phyloP scores from a whole-genome alignment of 2,797 vertebrate species.

The Diceros bicornis region DNA sequence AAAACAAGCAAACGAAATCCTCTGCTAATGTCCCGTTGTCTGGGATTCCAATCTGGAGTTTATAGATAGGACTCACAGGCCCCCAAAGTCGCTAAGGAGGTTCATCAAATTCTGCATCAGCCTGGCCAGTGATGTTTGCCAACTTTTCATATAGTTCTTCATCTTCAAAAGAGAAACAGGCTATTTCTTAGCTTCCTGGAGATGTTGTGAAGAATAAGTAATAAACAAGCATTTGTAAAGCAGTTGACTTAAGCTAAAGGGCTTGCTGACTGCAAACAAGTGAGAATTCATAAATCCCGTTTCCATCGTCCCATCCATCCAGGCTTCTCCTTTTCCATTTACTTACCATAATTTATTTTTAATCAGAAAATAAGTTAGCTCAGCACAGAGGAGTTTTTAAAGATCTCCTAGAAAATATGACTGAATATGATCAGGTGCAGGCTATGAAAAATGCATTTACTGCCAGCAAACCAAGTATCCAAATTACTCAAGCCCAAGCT shows the following conservation, averaged over 20 bases:
- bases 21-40: not conserved
- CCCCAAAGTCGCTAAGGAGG: not conserved
- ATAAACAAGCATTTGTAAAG: not conserved
- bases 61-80: not conserved
- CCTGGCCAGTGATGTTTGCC: not conserved
- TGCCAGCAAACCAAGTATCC: slow-evolving; percentile 46
- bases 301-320: not conserved
- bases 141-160: not conserved
- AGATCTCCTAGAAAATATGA: slow-evolving; percentile 71
- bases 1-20: not conserved
- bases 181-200: not conserved
- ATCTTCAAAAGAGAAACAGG: not conserved
- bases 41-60: not conserved
- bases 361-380: slow-evolving; percentile 57
- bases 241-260: not conserved
- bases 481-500: slow-evolving; percentile 54
- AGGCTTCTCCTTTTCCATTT: not conserved
- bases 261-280: not conserved
- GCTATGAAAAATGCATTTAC: slow-evolving; percentile 68
- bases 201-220: not conserved
- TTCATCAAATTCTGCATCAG: not conserved
- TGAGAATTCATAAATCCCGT: not conserved
- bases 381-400: slow-evolving; percentile 14
- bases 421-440: slow-evolving; percentile 51
- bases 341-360: slow-evolving; percentile 40